A percentile compares a stretch with the other conserved stretches of the same genome.
Evolutionary conservation across 1,140 invertebrate genomes (phyloP).

Genomic region (Drosophila gunungcola): DNA sequence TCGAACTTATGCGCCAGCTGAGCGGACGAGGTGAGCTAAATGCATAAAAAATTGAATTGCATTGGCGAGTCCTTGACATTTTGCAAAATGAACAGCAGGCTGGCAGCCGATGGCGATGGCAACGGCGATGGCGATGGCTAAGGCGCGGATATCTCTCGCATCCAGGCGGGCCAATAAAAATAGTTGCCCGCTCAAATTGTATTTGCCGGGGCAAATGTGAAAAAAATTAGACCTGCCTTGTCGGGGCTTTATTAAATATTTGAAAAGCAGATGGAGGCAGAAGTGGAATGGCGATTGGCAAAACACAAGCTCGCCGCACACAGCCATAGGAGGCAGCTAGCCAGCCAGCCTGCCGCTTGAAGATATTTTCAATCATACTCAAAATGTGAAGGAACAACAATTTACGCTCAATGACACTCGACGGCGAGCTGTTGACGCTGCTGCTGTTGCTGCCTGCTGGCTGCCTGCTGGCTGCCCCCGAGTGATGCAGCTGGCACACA

Average conservation of each 20-base stretch:
- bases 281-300: slow-evolving; percentile 40
- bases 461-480: slow-evolving; percentile 32
- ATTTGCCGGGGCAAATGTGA: slow-evolving; percentile 43
- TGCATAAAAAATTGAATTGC: slow-evolving; percentile 76
- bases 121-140: slow-evolving; percentile 14
- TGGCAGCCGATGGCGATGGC: slow-evolving; percentile 18
- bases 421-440: slow-evolving; percentile 67
- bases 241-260: slow-evolving; percentile 79
- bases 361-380: slow-evolving; percentile 84
- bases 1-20: slow-evolving; percentile 22
- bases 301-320: slow-evolving; percentile 31
- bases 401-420: slow-evolving; percentile 82
- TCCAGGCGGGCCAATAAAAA: slow-evolving; percentile 65
- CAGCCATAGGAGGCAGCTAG: slow-evolving; percentile 26
- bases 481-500: slow-evolving; percentile 47
- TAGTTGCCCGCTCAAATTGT: slow-evolving; percentile 56
- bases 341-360: slow-evolving; percentile 50
- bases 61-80: slow-evolving; percentile 75
- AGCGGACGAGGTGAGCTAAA: slow-evolving; percentile 31
- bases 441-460: too few relatives aligned
- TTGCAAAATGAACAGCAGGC: slow-evolving; percentile 66
- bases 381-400: slow-evolving; percentile 83
- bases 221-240: slow-evolving; percentile 63
- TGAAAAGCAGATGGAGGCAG: slow-evolving; percentile 59
- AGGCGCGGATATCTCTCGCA: slow-evolving; percentile 42